These are phyloP conservation scores for Andricus grossulariae DNA, from an alignment of 1,140 invertebrate species.

Conservation along the genomic window DNA sequence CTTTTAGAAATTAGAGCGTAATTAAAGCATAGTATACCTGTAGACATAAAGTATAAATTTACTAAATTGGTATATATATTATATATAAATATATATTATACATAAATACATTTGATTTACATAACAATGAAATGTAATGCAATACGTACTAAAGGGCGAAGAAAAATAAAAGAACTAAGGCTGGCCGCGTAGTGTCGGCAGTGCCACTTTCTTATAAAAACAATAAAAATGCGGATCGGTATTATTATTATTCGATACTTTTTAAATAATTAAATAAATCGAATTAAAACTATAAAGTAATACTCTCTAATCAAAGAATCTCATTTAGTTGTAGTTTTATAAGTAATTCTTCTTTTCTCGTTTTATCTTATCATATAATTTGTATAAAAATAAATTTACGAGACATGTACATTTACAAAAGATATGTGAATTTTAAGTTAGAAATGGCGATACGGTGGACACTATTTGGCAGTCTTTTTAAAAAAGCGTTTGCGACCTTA, in stretches of 20 bases:
- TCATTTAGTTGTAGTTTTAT: neutral
- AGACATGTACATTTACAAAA: too few species aligned
- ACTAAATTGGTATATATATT: slow-evolving; percentile 49
- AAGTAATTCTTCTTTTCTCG: neutral
- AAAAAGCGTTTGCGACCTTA: slow-evolving; percentile 31
- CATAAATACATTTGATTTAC: slow-evolving; percentile 54
- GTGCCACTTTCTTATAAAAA: slow-evolving; percentile 32
- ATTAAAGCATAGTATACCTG: slow-evolving; percentile 56
- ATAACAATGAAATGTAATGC: slow-evolving; percentile 64
- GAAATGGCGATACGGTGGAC: slow-evolving; percentile 41
- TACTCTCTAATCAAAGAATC: neutral
- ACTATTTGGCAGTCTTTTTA: slow-evolving; percentile 40
- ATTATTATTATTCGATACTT: neutral
- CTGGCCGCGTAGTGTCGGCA: slow-evolving; percentile 51
- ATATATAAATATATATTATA: slow-evolving; percentile 51
- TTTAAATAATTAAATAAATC: neutral
- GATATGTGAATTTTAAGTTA: slow-evolving; percentile 37
- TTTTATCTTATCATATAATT: neutral
- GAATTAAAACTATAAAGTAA: neutral
- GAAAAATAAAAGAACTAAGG: slow-evolving; percentile 47
- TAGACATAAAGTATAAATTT: slow-evolving; percentile 57
- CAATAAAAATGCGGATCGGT: neutral
- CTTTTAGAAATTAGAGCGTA: slow-evolving; percentile 65
- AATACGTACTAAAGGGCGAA: slow-evolving; percentile 64
- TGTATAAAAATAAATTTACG: neutral